Evolutionary conservation across 2,797 vertebrate genomes (phyloP).

Genomic region (Cryptoblepharus egeriae): DNA sequence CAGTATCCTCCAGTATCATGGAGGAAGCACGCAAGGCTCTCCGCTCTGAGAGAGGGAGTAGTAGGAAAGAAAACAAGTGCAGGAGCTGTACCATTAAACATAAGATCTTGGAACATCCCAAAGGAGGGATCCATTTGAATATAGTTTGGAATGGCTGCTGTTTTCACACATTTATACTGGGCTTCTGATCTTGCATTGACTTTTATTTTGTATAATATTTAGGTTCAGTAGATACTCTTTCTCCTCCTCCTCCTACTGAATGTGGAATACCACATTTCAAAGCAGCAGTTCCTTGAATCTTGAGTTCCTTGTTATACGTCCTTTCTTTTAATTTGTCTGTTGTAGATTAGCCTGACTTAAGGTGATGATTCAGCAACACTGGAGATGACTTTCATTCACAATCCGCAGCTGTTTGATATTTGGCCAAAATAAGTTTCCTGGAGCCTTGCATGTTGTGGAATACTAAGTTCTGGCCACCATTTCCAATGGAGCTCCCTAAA

Average conservation of each 20-base stretch:
- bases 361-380: constrained; percentile 5
- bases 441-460: constrained; percentile 4
- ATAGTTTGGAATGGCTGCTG: not conserved
- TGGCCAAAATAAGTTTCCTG: constrained; percentile 26
- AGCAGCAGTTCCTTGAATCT: not conserved
- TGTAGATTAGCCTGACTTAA: not conserved
- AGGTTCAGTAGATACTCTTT: not conserved
- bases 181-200: not conserved
- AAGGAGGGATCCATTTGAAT: not conserved
- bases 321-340: not conserved
- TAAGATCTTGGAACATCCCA: not conserved
- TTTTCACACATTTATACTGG: not conserved
- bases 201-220: constrained; percentile 2
- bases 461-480: constrained; percentile 41
- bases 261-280: not conserved
- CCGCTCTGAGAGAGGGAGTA: not conserved
- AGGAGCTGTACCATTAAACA: not conserved
- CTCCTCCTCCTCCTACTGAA: not conserved
- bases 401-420: constrained; percentile 36
- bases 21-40: not conserved
- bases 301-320: not conserved
- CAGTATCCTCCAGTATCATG: too few species aligned
- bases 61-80: not conserved
- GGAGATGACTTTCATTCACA: constrained; percentile 21
- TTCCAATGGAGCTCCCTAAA: constrained; percentile 52